phyloP scores from a whole-genome alignment of 1,140 invertebrate species.

The Mycetomoellerius zeteki region DNA sequence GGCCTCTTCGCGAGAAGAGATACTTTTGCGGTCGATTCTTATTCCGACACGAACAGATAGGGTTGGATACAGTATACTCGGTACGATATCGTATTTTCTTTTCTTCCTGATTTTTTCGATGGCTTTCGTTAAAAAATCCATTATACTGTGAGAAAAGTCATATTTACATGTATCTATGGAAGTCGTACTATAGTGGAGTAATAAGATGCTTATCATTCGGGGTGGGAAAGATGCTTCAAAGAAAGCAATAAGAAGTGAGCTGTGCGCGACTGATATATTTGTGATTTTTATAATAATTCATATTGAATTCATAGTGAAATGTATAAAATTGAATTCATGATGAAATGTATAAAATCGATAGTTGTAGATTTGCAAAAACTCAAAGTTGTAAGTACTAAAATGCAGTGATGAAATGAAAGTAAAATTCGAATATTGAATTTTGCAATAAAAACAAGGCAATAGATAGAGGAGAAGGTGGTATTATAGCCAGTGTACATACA shows the following conservation, averaged over 20 bases:
- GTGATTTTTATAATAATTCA: neutral
- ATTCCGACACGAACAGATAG: slow-evolving; percentile 33
- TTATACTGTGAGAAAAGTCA: slow-evolving; percentile 14
- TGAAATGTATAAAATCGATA: neutral
- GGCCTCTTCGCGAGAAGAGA: slow-evolving; percentile 48
- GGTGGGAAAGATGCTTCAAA: neutral
- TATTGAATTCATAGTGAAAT: neutral
- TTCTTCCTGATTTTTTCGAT: neutral
- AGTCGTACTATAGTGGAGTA: neutral
- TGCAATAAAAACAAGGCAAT: neutral
- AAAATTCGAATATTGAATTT: slow-evolving; percentile 6
- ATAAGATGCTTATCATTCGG: slow-evolving; percentile 21
- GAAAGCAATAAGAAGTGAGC: neutral
- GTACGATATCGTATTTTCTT: slow-evolving; percentile 27
- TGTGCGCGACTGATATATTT: neutral
- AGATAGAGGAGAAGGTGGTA: too few species aligned
- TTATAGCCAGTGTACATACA: too few species aligned
- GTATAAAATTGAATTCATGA: too few species aligned
- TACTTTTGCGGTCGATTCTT: slow-evolving; percentile 57
- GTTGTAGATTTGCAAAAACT: neutral
- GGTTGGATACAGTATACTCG: neutral
- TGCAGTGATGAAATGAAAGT: neutral
- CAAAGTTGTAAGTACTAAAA: neutral
- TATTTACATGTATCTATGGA: slow-evolving; percentile 1
- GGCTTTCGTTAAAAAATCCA: neutral